These are phyloP conservation scores for Argyrosomus japonicus DNA, from an alignment of 2,113 vertebrate species.

Conservation along the genomic window DNA sequence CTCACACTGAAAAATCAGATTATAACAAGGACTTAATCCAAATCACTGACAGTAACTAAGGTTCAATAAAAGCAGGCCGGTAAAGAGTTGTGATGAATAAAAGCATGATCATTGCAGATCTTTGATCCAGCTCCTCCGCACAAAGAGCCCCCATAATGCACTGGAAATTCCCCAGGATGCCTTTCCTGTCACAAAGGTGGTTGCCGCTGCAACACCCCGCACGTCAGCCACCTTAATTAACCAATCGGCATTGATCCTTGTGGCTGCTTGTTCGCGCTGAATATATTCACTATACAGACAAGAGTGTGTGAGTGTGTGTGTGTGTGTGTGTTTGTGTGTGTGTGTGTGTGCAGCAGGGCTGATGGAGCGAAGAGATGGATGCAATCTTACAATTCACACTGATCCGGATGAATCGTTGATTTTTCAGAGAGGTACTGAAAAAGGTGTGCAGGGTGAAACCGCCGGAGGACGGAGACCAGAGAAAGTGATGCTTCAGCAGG, in stretches of 20 bases:
- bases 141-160: not conserved
- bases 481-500: constrained; percentile 38
- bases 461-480: not conserved
- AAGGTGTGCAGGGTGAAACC: not conserved
- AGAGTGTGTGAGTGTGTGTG: not conserved
- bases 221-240: constrained; percentile 48
- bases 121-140: not conserved
- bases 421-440: not conserved
- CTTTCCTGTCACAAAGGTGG: constrained; percentile 20
- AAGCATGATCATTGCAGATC: not conserved
- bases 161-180: constrained; percentile 42
- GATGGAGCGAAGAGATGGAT: not conserved
- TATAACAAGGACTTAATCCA: too few relatives aligned
- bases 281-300: not conserved
- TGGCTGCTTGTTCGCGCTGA: not conserved
- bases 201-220: constrained; percentile 24
- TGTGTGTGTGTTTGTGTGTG: not conserved
- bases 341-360: not conserved
- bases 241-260: constrained; percentile 29
- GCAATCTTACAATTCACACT: not conserved
- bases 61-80: not conserved
- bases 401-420: not conserved
- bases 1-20: too few relatives aligned
- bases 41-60: too few relatives aligned
- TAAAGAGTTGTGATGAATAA: not conserved